Conservation (phyloP, 2,113 vertebrate genomes). For the Leuciscus idus region DNA sequence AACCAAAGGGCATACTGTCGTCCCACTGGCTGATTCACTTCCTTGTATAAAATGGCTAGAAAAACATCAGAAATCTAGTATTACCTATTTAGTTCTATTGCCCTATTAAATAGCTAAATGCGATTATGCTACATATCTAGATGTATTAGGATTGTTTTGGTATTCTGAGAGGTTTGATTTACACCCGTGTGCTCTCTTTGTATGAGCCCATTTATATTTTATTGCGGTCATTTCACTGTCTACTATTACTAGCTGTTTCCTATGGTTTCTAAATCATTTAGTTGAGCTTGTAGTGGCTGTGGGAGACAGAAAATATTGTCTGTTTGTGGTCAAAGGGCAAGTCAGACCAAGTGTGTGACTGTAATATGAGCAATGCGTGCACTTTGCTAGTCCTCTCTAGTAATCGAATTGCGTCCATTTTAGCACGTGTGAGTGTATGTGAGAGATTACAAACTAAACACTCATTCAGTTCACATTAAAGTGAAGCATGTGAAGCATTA, state of each 20-base stretch:
- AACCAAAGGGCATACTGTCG: neutral
- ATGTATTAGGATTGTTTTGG: neutral
- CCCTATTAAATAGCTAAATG: neutral
- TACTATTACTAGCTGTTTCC: neutral
- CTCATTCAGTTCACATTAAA: neutral
- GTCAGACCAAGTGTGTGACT: neutral
- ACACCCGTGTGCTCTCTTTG: neutral
- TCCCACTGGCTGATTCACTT: neutral
- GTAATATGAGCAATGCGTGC: neutral
- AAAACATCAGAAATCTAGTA: neutral
- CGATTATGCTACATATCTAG: neutral
- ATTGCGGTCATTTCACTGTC: conserved; percentile 3
- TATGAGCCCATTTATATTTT: conserved; percentile 20
- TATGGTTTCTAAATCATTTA: neutral
- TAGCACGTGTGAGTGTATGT: neutral
- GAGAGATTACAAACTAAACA: neutral
- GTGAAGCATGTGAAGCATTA: neutral
- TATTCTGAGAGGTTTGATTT: neutral
- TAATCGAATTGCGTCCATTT: neutral
- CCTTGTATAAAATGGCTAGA: neutral
- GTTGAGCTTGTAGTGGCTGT: conserved; percentile 6
- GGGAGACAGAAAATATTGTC: neutral
- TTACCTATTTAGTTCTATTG: neutral
- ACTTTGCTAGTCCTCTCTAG: neutral
- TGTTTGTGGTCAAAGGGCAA: neutral